A percentile compares a stretch with the other conserved stretches of the same genome.
Evolutionary conservation across 1,140 invertebrate species (phyloP).

Genomic region (Ips typographus): DNA sequence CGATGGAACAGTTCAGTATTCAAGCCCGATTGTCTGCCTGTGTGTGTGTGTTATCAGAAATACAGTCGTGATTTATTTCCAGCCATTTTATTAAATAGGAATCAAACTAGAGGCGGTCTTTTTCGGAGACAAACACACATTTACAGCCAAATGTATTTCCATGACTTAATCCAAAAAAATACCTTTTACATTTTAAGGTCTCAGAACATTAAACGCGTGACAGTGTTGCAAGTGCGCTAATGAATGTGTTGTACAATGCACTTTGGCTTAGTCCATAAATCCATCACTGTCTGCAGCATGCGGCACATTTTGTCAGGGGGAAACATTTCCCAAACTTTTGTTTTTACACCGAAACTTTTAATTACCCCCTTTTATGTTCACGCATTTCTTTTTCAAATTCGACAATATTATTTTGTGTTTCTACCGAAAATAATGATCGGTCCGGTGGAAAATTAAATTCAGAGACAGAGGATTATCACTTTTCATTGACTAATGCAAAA

Average conservation of each 20-base stretch:
- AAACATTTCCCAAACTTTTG: background rate
- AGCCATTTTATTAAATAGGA: constrained; percentile 33
- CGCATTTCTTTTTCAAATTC: background rate
- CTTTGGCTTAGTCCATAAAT: background rate
- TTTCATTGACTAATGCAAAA: too few relatives aligned
- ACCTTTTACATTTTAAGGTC: too few relatives aligned
- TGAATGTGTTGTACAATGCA: background rate
- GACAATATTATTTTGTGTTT: background rate
- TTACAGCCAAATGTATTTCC: constrained; percentile 19
- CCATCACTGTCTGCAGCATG: background rate
- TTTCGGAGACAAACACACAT: constrained; percentile 15
- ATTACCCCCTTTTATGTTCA: background rate
- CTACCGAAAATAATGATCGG: too few relatives aligned
- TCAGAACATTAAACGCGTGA: background rate
- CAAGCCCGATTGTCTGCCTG: constrained; percentile 21
- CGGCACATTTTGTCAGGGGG: background rate
- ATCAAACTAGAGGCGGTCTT: constrained; percentile 20
- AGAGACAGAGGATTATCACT: too few relatives aligned
- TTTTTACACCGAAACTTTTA: background rate
- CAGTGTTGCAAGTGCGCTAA: background rate
- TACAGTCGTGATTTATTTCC: constrained; percentile 31
- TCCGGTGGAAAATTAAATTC: too few relatives aligned
- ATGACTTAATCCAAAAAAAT: constrained; percentile 16
- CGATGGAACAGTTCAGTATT: constrained; percentile 24
- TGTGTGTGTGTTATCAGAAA: constrained; percentile 34